Percentiles rank a stretch among this genome's conserved stretches.
phyloP scores from a whole-genome alignment of 2,888 invertebrate genomes.

The Perithous albicinctus region DNA sequence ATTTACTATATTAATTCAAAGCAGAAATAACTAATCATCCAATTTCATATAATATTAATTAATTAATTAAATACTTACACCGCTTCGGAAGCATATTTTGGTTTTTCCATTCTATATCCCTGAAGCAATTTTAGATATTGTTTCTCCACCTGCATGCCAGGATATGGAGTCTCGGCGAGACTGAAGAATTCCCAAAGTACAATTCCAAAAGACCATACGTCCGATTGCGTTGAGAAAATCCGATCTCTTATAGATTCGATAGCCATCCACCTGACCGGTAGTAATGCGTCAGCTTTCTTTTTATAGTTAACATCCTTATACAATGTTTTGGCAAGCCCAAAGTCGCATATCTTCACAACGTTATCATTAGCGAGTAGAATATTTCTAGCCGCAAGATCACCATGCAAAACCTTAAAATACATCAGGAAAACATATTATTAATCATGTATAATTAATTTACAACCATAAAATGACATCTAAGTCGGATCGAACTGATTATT shows the following conservation, averaged over 20 bases:
- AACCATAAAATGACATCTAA: too few species aligned
- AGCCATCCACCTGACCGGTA: conserved; percentile 99
- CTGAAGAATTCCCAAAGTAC: conserved; percentile 96
- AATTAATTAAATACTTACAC: conserved; percentile 88
- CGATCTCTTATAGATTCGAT: conserved; percentile 96
- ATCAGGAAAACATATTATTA: not conserved
- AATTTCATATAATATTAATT: too few species aligned
- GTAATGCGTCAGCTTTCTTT: conserved; percentile 93
- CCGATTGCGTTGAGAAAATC: conserved; percentile 97
- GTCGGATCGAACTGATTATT: too few species aligned
- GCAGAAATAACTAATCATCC: too few species aligned
- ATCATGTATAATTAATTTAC: too few species aligned
- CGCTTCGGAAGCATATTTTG: conserved; percentile 92
- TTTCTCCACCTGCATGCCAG: conserved; percentile 91
- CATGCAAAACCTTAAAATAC: conserved; percentile 90
- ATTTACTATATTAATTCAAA: too few species aligned
- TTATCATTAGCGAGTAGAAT: conserved; percentile 95
- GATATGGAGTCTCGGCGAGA: conserved; percentile 94
- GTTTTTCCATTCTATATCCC: conserved; percentile 96
- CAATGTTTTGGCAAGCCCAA: conserved; percentile 96
- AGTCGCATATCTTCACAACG: conserved; percentile 98
- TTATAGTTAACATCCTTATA: conserved; percentile 96
- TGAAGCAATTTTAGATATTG: conserved; percentile 91
- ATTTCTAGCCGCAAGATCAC: conserved; percentile 96
- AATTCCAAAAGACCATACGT: conserved; percentile 97